These are phyloP conservation scores for Pangasius larnaudii DNA, from an alignment of 2,797 vertebrate genomes.

Conservation along the genomic window DNA sequence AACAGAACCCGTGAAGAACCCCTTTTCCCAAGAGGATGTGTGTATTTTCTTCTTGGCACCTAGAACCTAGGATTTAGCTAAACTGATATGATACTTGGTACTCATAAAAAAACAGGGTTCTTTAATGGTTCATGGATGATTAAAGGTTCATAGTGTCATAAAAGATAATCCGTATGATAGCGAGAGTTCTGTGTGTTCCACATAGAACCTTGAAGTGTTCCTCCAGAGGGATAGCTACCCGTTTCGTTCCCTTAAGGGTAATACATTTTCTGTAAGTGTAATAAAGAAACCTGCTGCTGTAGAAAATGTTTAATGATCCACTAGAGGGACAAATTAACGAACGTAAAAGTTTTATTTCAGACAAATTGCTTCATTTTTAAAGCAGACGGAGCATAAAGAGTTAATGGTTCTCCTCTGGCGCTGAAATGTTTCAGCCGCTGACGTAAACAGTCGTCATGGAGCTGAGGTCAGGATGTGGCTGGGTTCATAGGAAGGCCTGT, in stretches of 20 bases:
- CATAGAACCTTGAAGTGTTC: not conserved
- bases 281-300: not conserved
- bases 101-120: not conserved
- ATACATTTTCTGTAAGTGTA: not conserved
- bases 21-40: not conserved
- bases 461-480: slow-evolving; percentile 68
- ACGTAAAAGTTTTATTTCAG: not conserved
- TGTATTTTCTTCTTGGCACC: not conserved
- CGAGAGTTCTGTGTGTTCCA: not conserved
- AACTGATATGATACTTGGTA: not conserved
- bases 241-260: not conserved
- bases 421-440: not conserved
- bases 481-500: slow-evolving; percentile 80
- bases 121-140: not conserved
- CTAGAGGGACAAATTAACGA: not conserved
- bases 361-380: not conserved
- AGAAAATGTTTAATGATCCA: not conserved
- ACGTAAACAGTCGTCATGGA: slow-evolving; percentile 68
- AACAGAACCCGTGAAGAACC: not conserved
- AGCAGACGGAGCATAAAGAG: not conserved
- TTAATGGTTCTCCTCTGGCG: not conserved
- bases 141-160: not conserved
- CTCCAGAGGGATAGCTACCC: not conserved
- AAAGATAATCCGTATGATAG: not conserved
- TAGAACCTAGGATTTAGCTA: not conserved